These are phyloP conservation scores for Sanderia malayensis DNA, from an alignment of 30 jellyfish, hydroid and myxozoan genomes.

Conservation along the genomic window DNA sequence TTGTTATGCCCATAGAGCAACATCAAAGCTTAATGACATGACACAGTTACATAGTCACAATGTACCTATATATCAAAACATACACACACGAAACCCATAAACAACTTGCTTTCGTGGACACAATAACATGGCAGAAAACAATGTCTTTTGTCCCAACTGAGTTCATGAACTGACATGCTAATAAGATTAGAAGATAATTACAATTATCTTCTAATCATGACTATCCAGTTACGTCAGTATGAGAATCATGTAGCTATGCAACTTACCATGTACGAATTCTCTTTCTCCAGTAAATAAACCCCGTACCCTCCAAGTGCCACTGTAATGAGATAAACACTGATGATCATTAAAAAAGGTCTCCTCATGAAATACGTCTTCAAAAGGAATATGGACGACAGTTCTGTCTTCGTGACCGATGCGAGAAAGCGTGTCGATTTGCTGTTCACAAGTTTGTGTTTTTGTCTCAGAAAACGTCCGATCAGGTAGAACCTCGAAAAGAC, in stretches of 20 bases:
- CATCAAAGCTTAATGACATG: too few species aligned
- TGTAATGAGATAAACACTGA: constrained; percentile 55
- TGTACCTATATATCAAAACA: too few species aligned
- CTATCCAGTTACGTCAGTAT: too few species aligned
- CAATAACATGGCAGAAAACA: too few species aligned
- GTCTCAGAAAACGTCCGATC: constrained; percentile 74
- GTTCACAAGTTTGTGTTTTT: constrained; percentile 87
- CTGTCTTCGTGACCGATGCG: constrained; percentile 95
- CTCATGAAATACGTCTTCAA: constrained; percentile 89
- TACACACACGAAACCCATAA: too few species aligned
- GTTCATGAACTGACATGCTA: too few species aligned
- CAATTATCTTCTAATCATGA: too few species aligned
- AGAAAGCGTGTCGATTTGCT: constrained; percentile 88
- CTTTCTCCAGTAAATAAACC: constrained; percentile 69
- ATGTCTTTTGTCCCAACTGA: too few species aligned
- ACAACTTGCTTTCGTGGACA: too few species aligned
- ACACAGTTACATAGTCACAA: too few species aligned
- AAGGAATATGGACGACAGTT: constrained; percentile 74
- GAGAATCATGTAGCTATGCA: background rate
- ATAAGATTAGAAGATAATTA: too few species aligned
- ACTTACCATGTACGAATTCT: constrained; percentile 73
- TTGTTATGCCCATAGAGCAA: too few species aligned
- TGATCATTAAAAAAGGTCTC: constrained; percentile 71
- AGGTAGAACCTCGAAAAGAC: constrained; percentile 74
- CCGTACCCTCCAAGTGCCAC: constrained; percentile 89